Evolutionary conservation across 2,113 vertebrate species (phyloP).

Genomic region (Actenoides lindsayi): DNA sequence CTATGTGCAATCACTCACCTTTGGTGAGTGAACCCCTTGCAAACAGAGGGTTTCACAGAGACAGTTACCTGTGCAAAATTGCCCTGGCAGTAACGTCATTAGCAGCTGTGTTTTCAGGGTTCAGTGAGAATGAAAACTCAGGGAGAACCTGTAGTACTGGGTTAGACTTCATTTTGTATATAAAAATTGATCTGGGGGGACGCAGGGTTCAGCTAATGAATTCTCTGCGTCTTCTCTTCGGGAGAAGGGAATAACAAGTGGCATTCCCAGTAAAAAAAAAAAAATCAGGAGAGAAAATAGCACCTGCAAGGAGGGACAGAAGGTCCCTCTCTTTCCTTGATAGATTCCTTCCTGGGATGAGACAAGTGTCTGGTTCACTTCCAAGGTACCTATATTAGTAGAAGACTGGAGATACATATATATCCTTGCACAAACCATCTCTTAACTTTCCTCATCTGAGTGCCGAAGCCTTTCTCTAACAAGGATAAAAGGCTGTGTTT

Average conservation of each 20-base stretch:
- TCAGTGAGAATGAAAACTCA: neutral
- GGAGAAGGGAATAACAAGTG: neutral
- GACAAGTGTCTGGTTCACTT: neutral
- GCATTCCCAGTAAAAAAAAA: neutral
- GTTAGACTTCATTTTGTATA: neutral
- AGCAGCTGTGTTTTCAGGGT: neutral
- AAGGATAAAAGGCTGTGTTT: constrained; percentile 8
- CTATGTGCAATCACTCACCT: neutral
- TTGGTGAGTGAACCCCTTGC: neutral
- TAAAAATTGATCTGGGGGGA: neutral
- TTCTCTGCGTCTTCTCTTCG: neutral
- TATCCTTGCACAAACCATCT: neutral
- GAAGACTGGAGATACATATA: neutral
- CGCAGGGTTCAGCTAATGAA: neutral
- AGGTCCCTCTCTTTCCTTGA: neutral
- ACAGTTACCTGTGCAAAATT: neutral
- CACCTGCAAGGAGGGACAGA: neutral
- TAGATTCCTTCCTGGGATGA: neutral
- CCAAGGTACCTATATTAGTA: neutral
- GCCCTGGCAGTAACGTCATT: neutral
- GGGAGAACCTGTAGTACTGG: neutral
- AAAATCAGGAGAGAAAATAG: neutral
- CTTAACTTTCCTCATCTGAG: neutral
- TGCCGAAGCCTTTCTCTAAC: neutral
- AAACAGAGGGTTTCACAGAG: neutral